Conservation (phyloP, 1,140 invertebrate species). For the Drosophila suzukii region DNA sequence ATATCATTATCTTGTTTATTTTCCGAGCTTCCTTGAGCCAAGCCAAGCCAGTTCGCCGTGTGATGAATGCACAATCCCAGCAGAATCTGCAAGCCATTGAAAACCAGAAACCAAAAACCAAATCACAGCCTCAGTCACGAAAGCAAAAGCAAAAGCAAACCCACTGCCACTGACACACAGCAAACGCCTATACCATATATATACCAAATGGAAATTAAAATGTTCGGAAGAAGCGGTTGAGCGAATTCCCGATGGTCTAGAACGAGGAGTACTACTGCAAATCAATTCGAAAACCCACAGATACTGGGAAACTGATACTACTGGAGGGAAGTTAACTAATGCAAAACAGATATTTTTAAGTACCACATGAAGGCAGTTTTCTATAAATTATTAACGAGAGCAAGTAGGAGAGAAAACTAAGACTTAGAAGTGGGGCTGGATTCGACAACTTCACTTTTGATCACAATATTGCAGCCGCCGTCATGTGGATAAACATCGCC, state of each 20-base stretch:
- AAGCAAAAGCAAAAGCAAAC: conserved; percentile 7
- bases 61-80: conserved; percentile 7
- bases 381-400: conserved; percentile 20
- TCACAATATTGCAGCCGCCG: conserved; percentile 47
- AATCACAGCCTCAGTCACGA: conserved; percentile 1
- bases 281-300: neutral
- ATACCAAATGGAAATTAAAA: neutral
- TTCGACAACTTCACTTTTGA: conserved; percentile 32
- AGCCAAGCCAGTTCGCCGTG: neutral
- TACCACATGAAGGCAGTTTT: conserved; percentile 35
- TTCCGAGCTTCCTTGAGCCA: conserved; percentile 3
- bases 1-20: neutral
- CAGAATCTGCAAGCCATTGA: neutral
- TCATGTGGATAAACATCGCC: conserved; percentile 64
- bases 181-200: neutral
- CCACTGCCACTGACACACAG: conserved; percentile 10
- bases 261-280: neutral
- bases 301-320: conserved; percentile 1
- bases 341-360: conserved; percentile 5
- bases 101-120: neutral
- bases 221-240: neutral
- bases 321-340: conserved; percentile 23
- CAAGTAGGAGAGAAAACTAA: conserved; percentile 43
- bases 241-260: neutral
- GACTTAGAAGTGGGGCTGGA: conserved; percentile 38